Evolutionary conservation across 2,113 vertebrate species (phyloP).

Genomic region (Fregetta grallaria): DNA sequence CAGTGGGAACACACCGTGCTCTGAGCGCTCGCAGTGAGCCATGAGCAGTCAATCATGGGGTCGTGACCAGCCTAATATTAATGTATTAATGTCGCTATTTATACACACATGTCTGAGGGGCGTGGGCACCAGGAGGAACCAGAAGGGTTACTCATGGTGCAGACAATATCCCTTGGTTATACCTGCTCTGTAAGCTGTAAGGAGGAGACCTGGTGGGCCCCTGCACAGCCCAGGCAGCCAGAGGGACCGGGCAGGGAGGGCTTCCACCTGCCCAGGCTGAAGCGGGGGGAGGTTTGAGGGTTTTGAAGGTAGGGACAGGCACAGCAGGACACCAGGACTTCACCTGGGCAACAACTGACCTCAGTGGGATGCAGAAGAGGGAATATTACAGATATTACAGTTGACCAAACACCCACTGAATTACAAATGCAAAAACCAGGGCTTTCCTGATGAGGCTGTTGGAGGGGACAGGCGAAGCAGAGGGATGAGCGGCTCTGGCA

Average conservation of each 20-base stretch:
- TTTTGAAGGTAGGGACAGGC: not conserved
- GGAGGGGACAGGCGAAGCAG: not conserved
- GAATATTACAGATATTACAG: not conserved
- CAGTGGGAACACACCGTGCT: not conserved
- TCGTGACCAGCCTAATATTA: not conserved
- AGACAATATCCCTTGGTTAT: not conserved
- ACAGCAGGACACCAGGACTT: not conserved
- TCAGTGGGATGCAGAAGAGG: not conserved
- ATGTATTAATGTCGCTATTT: not conserved
- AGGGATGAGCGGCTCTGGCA: not conserved
- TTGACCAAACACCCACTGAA: not conserved
- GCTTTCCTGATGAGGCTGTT: not conserved
- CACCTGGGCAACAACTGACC: not conserved
- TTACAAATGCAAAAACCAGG: not conserved
- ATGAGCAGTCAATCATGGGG: fast-evolving
- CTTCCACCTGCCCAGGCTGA: not conserved
- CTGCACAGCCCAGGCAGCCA: not conserved
- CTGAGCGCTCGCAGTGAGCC: not conserved
- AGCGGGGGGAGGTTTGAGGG: not conserved
- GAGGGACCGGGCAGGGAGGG: not conserved
- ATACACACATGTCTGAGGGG: not conserved
- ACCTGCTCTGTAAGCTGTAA: not conserved
- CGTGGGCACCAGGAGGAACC: not conserved
- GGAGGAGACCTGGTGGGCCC: not conserved
- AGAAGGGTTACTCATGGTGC: not conserved